Evolutionary conservation across 2,888 invertebrate species (phyloP).

Genomic region (Gerris lacustris): DNA sequence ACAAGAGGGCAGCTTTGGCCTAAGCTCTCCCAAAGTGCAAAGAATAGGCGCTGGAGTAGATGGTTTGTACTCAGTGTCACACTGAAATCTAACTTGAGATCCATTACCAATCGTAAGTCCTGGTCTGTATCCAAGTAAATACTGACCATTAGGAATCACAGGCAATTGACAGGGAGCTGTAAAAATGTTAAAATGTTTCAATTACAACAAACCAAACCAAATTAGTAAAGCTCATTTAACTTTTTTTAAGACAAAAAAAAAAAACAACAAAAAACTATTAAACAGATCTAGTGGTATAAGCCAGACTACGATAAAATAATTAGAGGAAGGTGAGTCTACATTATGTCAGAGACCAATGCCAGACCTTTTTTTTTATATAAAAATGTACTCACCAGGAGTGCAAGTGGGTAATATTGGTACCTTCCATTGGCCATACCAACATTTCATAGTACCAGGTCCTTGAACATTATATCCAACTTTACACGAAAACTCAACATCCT

Average conservation of each 20-base stretch:
- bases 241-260: too few relatives aligned
- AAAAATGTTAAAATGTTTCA: slow-evolving; percentile 4
- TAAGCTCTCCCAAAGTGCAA: slow-evolving; percentile 51
- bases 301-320: too few relatives aligned
- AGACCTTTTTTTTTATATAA: too few relatives aligned
- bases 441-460: slow-evolving; percentile 59
- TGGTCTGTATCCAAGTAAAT: slow-evolving; percentile 62
- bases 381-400: slow-evolving; percentile 46
- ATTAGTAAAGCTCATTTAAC: too few relatives aligned
- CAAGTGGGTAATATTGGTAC: slow-evolving; percentile 64
- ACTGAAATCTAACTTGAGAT: slow-evolving; percentile 60
- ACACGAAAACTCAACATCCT: slow-evolving; percentile 64
- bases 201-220: too few relatives aligned
- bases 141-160: slow-evolving; percentile 53
- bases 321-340: too few relatives aligned
- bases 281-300: too few relatives aligned
- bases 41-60: slow-evolving; percentile 43
- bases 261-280: too few relatives aligned
- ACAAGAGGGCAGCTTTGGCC: slow-evolving; percentile 46
- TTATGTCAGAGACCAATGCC: too few relatives aligned
- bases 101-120: slow-evolving; percentile 72
- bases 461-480: slow-evolving; percentile 49
- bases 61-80: slow-evolving; percentile 42
- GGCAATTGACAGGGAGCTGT: slow-evolving; percentile 56
- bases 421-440: slow-evolving; percentile 74